phyloP scores from a whole-genome alignment of 2,113 vertebrate species.

The Ptilorrhoa leucosticta region DNA sequence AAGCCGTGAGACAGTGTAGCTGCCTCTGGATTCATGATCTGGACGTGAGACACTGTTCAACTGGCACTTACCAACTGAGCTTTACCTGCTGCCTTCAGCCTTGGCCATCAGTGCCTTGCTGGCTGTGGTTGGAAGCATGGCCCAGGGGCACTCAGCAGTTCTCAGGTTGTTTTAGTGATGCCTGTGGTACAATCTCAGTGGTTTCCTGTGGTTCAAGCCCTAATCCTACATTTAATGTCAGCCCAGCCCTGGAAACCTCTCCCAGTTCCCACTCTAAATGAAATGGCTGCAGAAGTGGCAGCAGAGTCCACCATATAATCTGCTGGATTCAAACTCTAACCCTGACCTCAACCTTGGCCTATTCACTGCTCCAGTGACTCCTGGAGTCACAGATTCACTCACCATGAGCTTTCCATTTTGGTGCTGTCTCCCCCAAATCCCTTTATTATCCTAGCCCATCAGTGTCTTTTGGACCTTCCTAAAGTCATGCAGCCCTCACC shows the following conservation, averaged over 20 bases:
- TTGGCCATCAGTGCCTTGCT: background rate
- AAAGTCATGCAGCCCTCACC: background rate
- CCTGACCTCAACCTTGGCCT: background rate
- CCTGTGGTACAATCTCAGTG: background rate
- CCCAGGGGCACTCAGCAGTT: background rate
- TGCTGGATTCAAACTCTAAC: background rate
- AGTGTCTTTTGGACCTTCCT: background rate
- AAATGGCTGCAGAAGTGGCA: background rate
- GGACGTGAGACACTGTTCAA: background rate
- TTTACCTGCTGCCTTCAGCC: background rate
- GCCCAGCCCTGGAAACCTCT: background rate
- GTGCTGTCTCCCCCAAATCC: background rate
- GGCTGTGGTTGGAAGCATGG: background rate
- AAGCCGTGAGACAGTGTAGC: background rate
- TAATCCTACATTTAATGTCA: background rate
- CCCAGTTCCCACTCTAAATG: background rate
- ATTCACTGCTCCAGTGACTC: background rate
- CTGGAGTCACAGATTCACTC: background rate
- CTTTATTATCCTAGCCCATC: background rate
- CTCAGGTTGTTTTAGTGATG: background rate
- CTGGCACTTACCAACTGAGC: background rate
- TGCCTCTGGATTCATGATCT: background rate
- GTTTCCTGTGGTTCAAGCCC: background rate
- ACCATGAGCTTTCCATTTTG: background rate
- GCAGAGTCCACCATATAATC: background rate